Evolutionary conservation across 1,140 invertebrate species (phyloP).

Genomic region (Lepidurus arcticus): DNA sequence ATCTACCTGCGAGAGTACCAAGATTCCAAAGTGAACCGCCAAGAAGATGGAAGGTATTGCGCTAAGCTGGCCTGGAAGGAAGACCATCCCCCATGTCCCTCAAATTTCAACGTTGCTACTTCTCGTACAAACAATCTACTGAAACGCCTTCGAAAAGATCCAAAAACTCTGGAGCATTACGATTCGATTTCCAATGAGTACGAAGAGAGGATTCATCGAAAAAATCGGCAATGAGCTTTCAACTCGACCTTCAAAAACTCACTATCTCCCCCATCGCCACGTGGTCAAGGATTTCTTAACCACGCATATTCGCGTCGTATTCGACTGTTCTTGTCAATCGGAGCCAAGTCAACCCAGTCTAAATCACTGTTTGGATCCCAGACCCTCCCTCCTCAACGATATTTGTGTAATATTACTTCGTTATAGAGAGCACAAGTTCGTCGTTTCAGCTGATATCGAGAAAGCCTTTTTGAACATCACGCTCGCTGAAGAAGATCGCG

Average conservation of each 20-base stretch:
- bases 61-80: conserved; percentile 24
- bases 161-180: background rate
- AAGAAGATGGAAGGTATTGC: conserved; percentile 12
- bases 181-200: conserved; percentile 15
- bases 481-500: background rate
- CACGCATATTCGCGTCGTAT: background rate
- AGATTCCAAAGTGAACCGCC: too few species aligned
- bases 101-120: conserved; percentile 22
- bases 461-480: background rate
- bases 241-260: background rate
- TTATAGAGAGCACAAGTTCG: conserved; percentile 29
- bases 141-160: background rate
- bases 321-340: background rate
- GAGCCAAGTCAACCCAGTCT: background rate
- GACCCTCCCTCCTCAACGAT: background rate
- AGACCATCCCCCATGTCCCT: conserved; percentile 1
- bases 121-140: background rate
- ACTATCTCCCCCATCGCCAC: conserved; percentile 10
- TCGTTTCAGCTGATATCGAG: conserved; percentile 37
- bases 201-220: conserved; percentile 22
- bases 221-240: background rate
- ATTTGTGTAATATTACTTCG: background rate
- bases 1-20: too few species aligned
- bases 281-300: background rate
- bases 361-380: conserved; percentile 26